These are phyloP conservation scores for Linyphia triangularis DNA, from an alignment of 2,888 invertebrate species.

Conservation along the genomic window DNA sequence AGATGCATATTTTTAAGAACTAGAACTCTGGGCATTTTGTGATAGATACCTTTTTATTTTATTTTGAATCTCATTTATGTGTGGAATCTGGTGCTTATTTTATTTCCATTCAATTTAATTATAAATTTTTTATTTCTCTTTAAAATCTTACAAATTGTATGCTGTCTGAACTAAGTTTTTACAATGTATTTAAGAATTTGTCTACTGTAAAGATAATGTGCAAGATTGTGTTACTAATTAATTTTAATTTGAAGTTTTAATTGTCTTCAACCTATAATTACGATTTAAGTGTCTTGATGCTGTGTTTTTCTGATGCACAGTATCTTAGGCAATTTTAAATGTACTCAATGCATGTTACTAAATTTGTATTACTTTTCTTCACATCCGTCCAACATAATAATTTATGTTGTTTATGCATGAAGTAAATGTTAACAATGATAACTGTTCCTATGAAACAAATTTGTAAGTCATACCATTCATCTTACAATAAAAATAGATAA, in stretches of 20 bases:
- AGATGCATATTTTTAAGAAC: slow-evolving; percentile 67
- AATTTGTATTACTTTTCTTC: not conserved
- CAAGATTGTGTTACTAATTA: not conserved
- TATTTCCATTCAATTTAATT: not conserved
- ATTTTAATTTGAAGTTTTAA: not conserved
- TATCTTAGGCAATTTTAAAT: not conserved
- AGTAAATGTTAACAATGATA: too few species aligned
- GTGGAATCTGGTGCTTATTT: slow-evolving; percentile 59
- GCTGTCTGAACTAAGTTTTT: not conserved
- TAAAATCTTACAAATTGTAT: not conserved
- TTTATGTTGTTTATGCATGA: too few species aligned
- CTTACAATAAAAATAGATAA: too few species aligned
- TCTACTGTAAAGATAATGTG: slow-evolving; percentile 20
- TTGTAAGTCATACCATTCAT: too few species aligned
- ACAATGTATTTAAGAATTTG: not conserved
- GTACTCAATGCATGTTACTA: not conserved
- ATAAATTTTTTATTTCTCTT: not conserved
- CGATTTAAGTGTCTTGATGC: not conserved
- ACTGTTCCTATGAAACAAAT: too few species aligned
- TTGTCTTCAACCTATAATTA: not conserved
- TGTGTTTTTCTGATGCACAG: not conserved
- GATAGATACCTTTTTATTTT: slow-evolving; percentile 46
- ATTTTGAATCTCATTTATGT: slow-evolving; percentile 27
- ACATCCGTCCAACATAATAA: slow-evolving; percentile 17
- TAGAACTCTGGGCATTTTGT: slow-evolving; percentile 60